Evolutionary conservation across 2,113 vertebrate species (phyloP), one percentile per base, ranked within the genome.

Genomic region (Galemys pyrenaicus): DNA sequence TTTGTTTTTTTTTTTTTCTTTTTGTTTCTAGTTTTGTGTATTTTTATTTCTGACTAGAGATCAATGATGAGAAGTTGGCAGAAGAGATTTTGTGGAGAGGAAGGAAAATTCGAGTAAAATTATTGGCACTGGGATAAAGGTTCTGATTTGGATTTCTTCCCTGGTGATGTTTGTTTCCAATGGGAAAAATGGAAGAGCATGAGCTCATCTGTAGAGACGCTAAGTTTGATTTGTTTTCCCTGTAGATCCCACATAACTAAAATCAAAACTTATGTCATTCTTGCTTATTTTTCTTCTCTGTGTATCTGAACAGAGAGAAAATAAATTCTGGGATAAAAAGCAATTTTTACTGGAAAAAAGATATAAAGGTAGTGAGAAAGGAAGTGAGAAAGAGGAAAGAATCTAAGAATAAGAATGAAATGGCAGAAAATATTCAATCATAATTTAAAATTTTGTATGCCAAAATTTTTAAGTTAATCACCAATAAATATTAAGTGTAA

Each of bases 51-150:
- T 71, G 54, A 75, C 73, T 46, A 83, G 67, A 60, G 67, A 80
- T 0, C 22, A 81, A 54, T 16, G 7, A 12, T 62, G 65, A 94
- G n/a, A 94, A 32, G 2, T 75, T 71, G 81, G 22, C 3, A 65
- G n/a, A 39, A 84, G 30, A 87, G 15, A 83, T 75, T 81, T n/a
- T 54, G 92, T 56, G 62, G 62, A 94, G 17, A 83, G 13, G 37
- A 15, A 89, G 13, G 17, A 54, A 67, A 77, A 60, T 64, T 87
- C 54, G 32, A 67, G 93, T 68, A 51, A 80, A 81, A 81, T 93
- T 81, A 80, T 62, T 96, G 80, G 92, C 65, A 92, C 26, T 49
- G 30, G 24, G 37, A 89, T 94, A 92, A 96, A 95, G 41, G 12
- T 64, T 90, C 41, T 62, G 65, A 81, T 92, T 82, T 95, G 91